Evolutionary conservation across 1,140 invertebrate species (phyloP).

Genomic region (Atta texana): DNA sequence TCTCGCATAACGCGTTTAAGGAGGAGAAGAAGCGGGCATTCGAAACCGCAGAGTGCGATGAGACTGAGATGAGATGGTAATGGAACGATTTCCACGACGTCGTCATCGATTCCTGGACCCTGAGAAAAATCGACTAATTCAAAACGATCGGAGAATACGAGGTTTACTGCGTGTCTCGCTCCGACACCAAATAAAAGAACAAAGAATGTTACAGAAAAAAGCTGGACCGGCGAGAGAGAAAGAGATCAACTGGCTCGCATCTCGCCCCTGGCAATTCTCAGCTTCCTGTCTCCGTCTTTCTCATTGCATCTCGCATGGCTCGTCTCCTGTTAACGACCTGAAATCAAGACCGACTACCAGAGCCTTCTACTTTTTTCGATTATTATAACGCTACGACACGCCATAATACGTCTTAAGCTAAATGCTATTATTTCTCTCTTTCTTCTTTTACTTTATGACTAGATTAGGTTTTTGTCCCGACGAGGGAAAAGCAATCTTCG

Average conservation of each 20-base stretch:
- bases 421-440: constrained; percentile 70
- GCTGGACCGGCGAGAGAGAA: background rate
- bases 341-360: constrained; percentile 73
- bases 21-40: background rate
- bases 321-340: constrained; percentile 53
- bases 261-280: constrained; percentile 46
- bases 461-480: constrained; percentile 15
- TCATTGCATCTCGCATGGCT: constrained; percentile 30
- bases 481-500: constrained; percentile 53
- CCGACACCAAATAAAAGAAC: constrained; percentile 46
- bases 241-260: constrained; percentile 63
- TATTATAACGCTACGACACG: constrained; percentile 69
- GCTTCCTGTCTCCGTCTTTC: constrained; percentile 32
- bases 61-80: constrained; percentile 60
- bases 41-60: constrained; percentile 37
- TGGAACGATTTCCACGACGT: constrained; percentile 63
- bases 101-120: constrained; percentile 26
- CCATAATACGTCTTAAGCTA: constrained; percentile 49
- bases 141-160: constrained; percentile 15
- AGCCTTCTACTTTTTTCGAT: constrained; percentile 59
- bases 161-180: constrained; percentile 37
- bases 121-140: constrained; percentile 72
- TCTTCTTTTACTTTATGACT: constrained; percentile 22
- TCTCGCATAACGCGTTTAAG: constrained; percentile 41
- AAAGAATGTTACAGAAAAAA: constrained; percentile 12